A percentile compares a stretch with the other conserved stretches of the same genome.
These are phyloP conservation scores for Melierax canorus DNA, from an alignment of 2,113 vertebrate species.

Conservation along the genomic window DNA sequence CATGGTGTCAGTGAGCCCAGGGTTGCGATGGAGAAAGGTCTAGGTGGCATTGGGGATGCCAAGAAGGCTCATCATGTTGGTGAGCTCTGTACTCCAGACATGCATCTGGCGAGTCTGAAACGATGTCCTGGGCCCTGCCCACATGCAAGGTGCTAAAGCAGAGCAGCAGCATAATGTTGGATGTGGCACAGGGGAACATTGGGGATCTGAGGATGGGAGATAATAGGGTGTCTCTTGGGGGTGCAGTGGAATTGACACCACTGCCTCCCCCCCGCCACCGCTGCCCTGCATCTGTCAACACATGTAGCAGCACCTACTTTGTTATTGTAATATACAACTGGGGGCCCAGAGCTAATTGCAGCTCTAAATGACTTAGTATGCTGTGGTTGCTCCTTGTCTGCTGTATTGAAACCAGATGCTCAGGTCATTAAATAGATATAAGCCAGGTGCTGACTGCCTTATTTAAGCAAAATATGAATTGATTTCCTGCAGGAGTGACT, in stretches of 20 bases:
- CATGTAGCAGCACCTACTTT: background rate
- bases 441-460: constrained; percentile 32
- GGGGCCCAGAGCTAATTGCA: background rate
- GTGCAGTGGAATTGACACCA: background rate
- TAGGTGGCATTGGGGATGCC: background rate
- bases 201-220: background rate
- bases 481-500: background rate
- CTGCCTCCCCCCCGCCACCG: no score
- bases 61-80: background rate
- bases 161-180: fast-evolving
- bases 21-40: background rate
- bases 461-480: background rate
- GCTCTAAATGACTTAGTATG: background rate
- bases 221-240: background rate
- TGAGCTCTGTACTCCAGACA: background rate
- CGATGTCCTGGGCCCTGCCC: background rate
- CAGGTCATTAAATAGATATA: background rate
- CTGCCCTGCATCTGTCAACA: background rate
- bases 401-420: constrained; percentile 22
- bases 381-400: background rate
- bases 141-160: fast-evolving
- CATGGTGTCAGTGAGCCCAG: background rate
- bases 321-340: background rate
- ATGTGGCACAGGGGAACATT: fast-evolving
- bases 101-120: background rate